Conservation (phyloP, 2,113 vertebrate species). For the Bos taurus region DNA sequence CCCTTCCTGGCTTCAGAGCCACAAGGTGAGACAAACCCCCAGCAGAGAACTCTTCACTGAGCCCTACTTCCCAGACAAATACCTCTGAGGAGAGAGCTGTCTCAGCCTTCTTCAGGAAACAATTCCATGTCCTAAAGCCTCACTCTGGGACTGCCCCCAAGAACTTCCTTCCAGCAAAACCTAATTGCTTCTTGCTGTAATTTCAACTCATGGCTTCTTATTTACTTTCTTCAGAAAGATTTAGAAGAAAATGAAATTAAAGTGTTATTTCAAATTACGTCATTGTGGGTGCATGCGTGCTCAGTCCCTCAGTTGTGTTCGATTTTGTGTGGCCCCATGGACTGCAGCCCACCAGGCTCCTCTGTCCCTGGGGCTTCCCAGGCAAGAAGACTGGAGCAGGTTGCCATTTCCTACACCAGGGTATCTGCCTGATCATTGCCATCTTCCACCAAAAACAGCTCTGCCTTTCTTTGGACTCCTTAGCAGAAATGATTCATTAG, state of each 20-base stretch:
- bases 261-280: background rate
- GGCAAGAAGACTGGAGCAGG: background rate
- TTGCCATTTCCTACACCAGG: background rate
- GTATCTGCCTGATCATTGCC: background rate
- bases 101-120: background rate
- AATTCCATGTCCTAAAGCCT: background rate
- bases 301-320: background rate
- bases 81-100: background rate
- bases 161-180: background rate
- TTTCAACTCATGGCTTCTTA: background rate
- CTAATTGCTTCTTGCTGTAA: background rate
- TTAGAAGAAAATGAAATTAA: slow-evolving; percentile 5
- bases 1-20: background rate
- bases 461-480: background rate
- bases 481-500: background rate
- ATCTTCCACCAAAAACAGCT: background rate
- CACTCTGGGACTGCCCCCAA: background rate
- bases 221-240: background rate
- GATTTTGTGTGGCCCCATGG: background rate
- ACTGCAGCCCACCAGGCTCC: background rate
- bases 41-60: background rate
- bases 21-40: background rate
- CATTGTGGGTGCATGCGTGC: accelerated
- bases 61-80: background rate
- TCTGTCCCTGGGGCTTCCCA: background rate